Evolutionary conservation across 2,797 vertebrate species (phyloP).

Genomic region (Chelmon rostratus): DNA sequence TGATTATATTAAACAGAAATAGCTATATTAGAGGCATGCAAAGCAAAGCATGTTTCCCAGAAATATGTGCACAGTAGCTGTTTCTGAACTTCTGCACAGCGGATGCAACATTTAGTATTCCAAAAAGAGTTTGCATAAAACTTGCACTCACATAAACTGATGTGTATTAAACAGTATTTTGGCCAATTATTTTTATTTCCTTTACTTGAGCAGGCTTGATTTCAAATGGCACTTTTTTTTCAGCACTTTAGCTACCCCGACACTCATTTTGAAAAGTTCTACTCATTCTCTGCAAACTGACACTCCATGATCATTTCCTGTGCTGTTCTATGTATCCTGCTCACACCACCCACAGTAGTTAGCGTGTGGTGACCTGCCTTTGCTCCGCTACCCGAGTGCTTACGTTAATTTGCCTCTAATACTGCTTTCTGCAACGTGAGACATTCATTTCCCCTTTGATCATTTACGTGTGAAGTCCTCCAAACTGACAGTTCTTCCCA

Average conservation of each 20-base stretch:
- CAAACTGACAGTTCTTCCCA: background rate
- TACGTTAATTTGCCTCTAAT: background rate
- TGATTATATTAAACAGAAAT: no score
- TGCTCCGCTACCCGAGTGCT: background rate
- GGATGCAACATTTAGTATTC: no score
- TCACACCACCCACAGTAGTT: background rate
- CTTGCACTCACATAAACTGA: no score
- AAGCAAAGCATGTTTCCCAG: no score
- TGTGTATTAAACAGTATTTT: no score
- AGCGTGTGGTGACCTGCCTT: background rate
- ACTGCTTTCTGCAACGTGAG: background rate
- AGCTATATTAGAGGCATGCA: no score
- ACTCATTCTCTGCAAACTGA: background rate
- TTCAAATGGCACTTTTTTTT: no score
- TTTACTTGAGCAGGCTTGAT: no score
- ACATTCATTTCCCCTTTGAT: constrained; percentile 1
- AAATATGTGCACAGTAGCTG: no score
- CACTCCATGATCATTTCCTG: background rate
- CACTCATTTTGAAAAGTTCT: background rate
- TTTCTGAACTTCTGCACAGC: no score
- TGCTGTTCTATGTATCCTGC: background rate
- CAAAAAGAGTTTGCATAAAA: no score
- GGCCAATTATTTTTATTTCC: no score
- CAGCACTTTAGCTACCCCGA: background rate
- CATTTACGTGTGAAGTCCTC: background rate